Base-by-base conservation (phyloP, 2,113 vertebrate genomes). In the Uria aalge region DNA sequence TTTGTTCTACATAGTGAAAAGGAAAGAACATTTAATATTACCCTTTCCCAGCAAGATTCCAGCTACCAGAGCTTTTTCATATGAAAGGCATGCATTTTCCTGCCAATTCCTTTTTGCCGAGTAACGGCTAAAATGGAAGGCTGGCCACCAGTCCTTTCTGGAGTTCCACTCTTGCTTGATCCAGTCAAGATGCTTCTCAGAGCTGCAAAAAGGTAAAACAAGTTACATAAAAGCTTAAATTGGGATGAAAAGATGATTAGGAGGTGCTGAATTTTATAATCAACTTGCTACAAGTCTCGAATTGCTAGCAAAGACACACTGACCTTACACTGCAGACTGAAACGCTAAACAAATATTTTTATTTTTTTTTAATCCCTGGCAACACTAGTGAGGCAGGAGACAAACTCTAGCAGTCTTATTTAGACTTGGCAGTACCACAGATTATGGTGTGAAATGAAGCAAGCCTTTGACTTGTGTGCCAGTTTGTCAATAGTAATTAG, bases 111-210 rank as follows among this genome's bases (percentile, higher is more conserved):
- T 98, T 52, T 87, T 98, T 41, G 98, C 98, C 53, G 98, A 98
- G 85, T 98, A 98, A 64, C 21, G 85, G 34, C 98, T 99, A 91
- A 99, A 99, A 97, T 99, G 99, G 94, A 99, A 98, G 11, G 90
- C 74, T 14, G 99, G 98, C 99, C 99, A 99, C 99, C 99, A 99
- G 80, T 96, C 98, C 76, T 96, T 98, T 93, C 99, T 98, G 32
- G 69, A 62, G 18, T n/a, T 73, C 99, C 99, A 99, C 47, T 98
- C 96, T 55, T 97, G 91, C 11, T 79, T 74, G 41, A 99, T 91
- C 90, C 98, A 96, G 3, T 79, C 66, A 69, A 78, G 57, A 45
- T 96, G 96, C 57, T 92, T 96, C 80, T 96, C 97, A 85, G 88
- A 92, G 75, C 95, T 97, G 45, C 36, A 76, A 77, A 78, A 88